phyloP scores from a whole-genome alignment of 30 jellyfish, hydroid and myxozoan species.

The Nemopilema nomurai region DNA sequence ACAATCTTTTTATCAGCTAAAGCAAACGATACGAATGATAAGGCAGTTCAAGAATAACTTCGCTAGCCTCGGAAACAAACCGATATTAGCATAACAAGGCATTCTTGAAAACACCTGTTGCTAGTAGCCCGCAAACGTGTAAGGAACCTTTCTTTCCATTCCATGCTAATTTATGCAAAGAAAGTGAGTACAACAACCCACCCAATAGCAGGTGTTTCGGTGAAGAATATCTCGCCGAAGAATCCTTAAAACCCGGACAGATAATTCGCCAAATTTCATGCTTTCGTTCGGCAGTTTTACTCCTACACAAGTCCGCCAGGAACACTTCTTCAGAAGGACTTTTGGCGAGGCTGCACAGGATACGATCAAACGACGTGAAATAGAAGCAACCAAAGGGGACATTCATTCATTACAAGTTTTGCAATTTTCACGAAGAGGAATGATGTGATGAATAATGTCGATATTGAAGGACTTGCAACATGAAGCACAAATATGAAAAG shows the following conservation, averaged over 20 bases:
- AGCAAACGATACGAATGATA: not conserved
- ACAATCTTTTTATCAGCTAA: not conserved
- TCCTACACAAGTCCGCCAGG: not conserved
- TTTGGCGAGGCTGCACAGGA: not conserved
- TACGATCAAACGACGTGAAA: not conserved
- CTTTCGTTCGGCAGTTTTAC: not conserved
- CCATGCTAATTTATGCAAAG: conserved; percentile 1
- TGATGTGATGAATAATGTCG: not conserved
- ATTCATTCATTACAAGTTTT: not conserved
- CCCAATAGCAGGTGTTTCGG: conserved; percentile 51
- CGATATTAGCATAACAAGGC: conserved; percentile 14
- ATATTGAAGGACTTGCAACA: not conserved
- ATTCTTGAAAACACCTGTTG: conserved; percentile 19
- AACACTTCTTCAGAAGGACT: not conserved
- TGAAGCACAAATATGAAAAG: conserved; percentile 50
- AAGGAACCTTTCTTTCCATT: not conserved
- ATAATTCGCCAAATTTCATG: not conserved
- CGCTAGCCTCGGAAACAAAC: not conserved
- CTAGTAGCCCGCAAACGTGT: conserved; percentile 4
- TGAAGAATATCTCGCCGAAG: conserved; percentile 23
- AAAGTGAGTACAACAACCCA: conserved; percentile 28
- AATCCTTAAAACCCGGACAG: not conserved
- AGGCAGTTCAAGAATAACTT: not conserved
- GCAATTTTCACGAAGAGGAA: not conserved
- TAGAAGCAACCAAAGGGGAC: not conserved